Base-by-base conservation (phyloP, 2,888 invertebrate species). In the Dicycla oo region DNA sequence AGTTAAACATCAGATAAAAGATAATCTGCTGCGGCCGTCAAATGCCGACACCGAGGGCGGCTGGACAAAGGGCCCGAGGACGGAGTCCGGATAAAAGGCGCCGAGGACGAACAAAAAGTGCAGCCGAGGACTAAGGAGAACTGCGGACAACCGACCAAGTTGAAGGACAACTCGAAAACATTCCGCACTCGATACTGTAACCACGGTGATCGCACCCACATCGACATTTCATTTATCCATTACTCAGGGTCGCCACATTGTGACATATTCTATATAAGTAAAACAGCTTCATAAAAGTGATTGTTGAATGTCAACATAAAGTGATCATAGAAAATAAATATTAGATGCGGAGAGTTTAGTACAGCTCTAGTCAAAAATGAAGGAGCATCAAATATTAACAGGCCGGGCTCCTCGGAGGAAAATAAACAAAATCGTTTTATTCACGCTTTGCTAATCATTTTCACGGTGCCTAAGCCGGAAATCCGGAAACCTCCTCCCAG, bases 341-440 rank as follows among this genome's bases (percentile, higher is more conserved):
- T 78, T 78, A 54, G 38, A 78, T 34, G 66, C 45, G 62, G 20
- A 62, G 73, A 78, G 66, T 82, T 82, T 72, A 78, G 78, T 58
- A 78, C 66, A 20, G 73, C 57, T 63, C 57, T 63, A 63, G 82
- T 72, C 72, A 82, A 78, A 72, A 58, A 78, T 78, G 62, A 66
- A 78, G 49, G 53, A 56, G 51, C 69, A 82, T 78, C 57, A 82
- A 82, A 78, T 78, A 72, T 82, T 34, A 66, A 78, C 73, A 78
- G 56, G 13, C 30, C 47, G 56, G 45, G 56, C 82, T 58, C 65
- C 47, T 58, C 66, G 20, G 58, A 72, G 65, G 49, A 57, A 81
- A 71, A 82, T 82, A 78, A 78, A 78, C 73, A 66, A 78, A 78
- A 78, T 82, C 73, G 65, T 78, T 78, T 78, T 78, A 78, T 82